Evolutionary conservation across 2,888 invertebrate genomes (phyloP), one percentile per base, ranked within the genome.

Genomic region (Panzeria rudis): DNA sequence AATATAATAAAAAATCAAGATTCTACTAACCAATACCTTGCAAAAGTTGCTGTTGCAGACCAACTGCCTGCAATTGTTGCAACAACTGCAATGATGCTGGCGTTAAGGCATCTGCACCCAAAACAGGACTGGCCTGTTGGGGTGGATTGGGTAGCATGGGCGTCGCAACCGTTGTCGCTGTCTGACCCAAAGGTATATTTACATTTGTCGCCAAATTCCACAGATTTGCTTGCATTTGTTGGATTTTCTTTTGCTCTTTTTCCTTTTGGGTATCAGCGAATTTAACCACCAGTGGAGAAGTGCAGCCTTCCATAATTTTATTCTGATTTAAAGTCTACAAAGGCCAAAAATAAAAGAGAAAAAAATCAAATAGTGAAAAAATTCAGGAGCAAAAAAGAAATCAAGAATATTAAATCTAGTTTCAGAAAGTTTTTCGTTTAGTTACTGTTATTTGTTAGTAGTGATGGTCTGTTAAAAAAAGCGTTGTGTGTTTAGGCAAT

Each of bases 231-330:
- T 97, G 98, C 94, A 98, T 96, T 92, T 98, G 98, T 91, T 98
- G 98, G 90, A 98, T 94, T 91, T 98, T 96, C 93, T 99, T 99
- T 93, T 97, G 97, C 92, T 99, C 99, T 92, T 99, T 99, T 92
- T 99, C 99, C 92, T 99, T 98, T 92, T 99, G 99, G 85, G 99
- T 99, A 93, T 99, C 99, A 73, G 99, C 99, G 93, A 99, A 99
- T 93, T 99, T 99, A 54, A 99, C 99, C 81, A 99, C 99, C 89
- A 99, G 93, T 54, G 99, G 99, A 88, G 98, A 98, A 87, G 98
- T 98, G 93, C 99, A 99, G 68, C 99, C 99, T 94, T 99, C 99
- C 99, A 99, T 99, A 89, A 98, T 99, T 93, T 98, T 97, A 92
- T 98, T 98, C 93, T 99, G 99, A 94, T 99, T 99, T 94, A 99